These are phyloP conservation scores for Darevskia nairensis DNA, from an alignment of 2,797 vertebrate species.

Conservation along the genomic window DNA sequence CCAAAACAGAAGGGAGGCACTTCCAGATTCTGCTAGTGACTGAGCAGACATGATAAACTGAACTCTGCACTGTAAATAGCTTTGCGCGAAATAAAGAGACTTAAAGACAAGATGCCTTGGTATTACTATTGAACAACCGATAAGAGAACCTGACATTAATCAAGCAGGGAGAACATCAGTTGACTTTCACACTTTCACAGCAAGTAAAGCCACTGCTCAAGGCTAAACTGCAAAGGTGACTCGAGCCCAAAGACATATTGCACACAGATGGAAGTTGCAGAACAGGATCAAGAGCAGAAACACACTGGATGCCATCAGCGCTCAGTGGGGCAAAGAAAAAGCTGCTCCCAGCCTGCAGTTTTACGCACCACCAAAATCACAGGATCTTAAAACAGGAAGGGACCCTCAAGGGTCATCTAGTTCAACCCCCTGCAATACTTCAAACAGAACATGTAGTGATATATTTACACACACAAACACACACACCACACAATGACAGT, in stretches of 20 bases:
- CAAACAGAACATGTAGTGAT: not conserved
- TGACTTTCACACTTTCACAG: not conserved
- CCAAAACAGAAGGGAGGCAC: no score
- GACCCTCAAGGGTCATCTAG: no score
- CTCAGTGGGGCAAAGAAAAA: not conserved
- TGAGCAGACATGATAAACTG: no score
- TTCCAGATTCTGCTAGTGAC: no score
- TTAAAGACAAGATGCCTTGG: no score
- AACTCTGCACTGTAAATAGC: no score
- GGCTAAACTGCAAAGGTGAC: not conserved
- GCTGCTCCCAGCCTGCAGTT: no score
- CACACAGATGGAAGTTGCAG: not conserved
- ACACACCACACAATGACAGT: no score
- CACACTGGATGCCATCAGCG: not conserved
- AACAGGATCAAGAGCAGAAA: not conserved
- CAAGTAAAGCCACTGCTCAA: not conserved
- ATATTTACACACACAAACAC: not conserved
- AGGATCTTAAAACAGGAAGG: no score
- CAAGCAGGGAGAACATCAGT: not conserved
- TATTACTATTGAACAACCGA: no score
- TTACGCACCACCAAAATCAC: not conserved
- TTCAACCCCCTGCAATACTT: not conserved
- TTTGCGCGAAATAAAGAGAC: no score
- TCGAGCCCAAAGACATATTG: no score
- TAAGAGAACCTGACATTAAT: not conserved